These are phyloP conservation scores for Plagodis pulveraria DNA, from an alignment of 2,888 invertebrate genomes.

Conservation along the genomic window DNA sequence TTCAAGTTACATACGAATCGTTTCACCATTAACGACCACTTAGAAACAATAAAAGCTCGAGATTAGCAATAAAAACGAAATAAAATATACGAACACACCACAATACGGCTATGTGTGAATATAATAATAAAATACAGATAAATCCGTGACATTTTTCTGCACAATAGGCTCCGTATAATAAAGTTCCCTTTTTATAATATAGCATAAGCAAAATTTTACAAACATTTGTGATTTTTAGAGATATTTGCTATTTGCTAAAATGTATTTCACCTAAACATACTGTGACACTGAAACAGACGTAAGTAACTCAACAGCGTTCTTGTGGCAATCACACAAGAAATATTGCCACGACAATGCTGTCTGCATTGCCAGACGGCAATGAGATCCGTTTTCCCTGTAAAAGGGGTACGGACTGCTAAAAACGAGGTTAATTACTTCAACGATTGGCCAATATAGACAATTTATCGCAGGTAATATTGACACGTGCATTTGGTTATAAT, in stretches of 20 bases:
- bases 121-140: slow-evolving; percentile 32
- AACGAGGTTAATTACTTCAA: slow-evolving; percentile 32
- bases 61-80: slow-evolving; percentile 39
- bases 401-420: slow-evolving; percentile 7
- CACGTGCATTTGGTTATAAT: slow-evolving; percentile 23
- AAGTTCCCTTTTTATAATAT: no score
- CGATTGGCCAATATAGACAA: slow-evolving; percentile 27
- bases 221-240: no score
- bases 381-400: no score
- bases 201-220: no score
- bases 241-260: no score
- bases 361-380: no score
- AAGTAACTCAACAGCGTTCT: no score
- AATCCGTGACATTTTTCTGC: not conserved
- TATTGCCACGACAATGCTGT: no score
- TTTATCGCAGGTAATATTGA: slow-evolving; percentile 26
- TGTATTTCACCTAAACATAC: no score
- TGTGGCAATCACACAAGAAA: no score
- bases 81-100: slow-evolving; percentile 40
- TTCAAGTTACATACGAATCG: slow-evolving; percentile 25
- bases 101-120: slow-evolving; percentile 41
- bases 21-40: slow-evolving; percentile 36
- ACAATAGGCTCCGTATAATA: no score
- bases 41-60: slow-evolving; percentile 30
- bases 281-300: no score